Evolutionary conservation across 35 echinoderm and acorn worm genomes (phyloP).

Genomic region (Nesometra sesokonis): DNA sequence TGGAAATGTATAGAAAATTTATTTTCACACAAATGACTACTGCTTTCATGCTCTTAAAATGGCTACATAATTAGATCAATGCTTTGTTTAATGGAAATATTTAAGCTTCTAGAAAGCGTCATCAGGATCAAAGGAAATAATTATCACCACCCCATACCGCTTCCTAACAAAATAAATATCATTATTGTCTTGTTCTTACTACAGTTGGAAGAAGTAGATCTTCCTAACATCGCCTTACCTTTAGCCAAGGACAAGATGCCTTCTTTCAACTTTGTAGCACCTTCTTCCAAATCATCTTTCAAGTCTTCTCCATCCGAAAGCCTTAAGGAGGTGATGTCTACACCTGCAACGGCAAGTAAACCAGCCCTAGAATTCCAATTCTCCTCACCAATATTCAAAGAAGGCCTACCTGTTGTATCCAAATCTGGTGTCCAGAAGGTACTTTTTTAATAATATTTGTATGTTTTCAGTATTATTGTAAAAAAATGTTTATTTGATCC

Average conservation of each 20-base stretch:
- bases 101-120: too few species aligned
- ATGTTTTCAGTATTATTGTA: too few species aligned
- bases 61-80: too few species aligned
- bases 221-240: slow-evolving; percentile 58
- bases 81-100: too few species aligned
- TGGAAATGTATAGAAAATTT: too few species aligned
- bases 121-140: too few species aligned
- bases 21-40: too few species aligned
- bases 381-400: slow-evolving; percentile 5
- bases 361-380: neutral
- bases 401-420: neutral
- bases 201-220: slow-evolving; percentile 60
- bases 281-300: slow-evolving; percentile 9
- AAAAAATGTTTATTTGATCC: too few species aligned
- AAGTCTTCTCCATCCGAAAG: neutral
- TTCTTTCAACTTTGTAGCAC: slow-evolving; percentile 44
- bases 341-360: slow-evolving; percentile 11
- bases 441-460: neutral
- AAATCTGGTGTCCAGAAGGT: slow-evolving; percentile 23
- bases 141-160: too few species aligned
- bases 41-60: too few species aligned
- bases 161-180: too few species aligned
- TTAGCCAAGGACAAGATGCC: slow-evolving; percentile 36
- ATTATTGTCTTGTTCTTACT: neutral
- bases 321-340: neutral